Base-by-base conservation (phyloP, 1,140 invertebrate genomes). In the Chymomyza costata region DNA sequence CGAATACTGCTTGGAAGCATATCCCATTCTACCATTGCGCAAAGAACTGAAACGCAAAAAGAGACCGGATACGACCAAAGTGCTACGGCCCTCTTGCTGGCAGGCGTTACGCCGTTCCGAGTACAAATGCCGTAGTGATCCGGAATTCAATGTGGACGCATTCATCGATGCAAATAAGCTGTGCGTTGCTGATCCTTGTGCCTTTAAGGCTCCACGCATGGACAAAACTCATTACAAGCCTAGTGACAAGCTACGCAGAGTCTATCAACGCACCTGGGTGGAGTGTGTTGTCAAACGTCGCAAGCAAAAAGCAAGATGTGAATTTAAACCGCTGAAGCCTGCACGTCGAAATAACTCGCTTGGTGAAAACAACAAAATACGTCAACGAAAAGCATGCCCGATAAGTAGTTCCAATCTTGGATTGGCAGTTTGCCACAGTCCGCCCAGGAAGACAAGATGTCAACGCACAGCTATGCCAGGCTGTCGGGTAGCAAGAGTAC, bases 91-190 rank as follows among this genome's bases (percentile, higher is more conserved):
- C 41, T n/a, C 50, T 0, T 76, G 71, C 28, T 76, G 71, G 71
- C 46, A 55, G 3, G 14, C 65, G 0, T 8, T 59, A 11, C 56
- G 61, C 0, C 60, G 70, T 0, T 45, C 56, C 0, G 69, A 76
- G 34, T 76, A 43, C 50, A 69, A 69, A 6, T 76, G 70, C n/a
- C 70, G 70, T 10, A 59, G 65, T 1, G 70, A 76, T 11, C 46
- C 53, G 0, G 70, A 76, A 13, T 69, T 76, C 25, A 1, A 40
- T 1, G 6, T 59, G 0, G 34, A 38, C 0, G 1, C 48, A 0
- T 66, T 63, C 2, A 45, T 78, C 0, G 30, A 60, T 6, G n/a
- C 34, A 0, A 25, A n/a, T 0, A 69, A 60, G 5, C 13, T 15
- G 0, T 76, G 70, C n/a, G 5, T 58, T 0, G 0, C 0, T 0